These are phyloP conservation scores for Mustelus asterias DNA, from an alignment of 2,113 vertebrate species.

Conservation along the genomic window DNA sequence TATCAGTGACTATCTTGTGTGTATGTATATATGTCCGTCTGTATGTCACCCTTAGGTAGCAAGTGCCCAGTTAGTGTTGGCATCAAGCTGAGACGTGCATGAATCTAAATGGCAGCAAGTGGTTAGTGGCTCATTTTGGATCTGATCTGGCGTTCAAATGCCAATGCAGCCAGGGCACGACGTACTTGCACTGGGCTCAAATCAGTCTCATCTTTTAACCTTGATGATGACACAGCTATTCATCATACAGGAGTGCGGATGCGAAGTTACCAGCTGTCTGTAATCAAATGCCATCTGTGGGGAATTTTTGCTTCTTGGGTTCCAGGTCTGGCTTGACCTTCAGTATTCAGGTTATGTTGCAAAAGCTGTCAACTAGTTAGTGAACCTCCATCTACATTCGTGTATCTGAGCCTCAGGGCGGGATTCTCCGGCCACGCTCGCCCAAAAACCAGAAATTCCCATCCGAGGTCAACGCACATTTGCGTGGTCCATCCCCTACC, in stretches of 20 bases:
- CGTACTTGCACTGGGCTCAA: background rate
- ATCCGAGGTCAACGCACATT: too few species aligned
- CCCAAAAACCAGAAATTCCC: too few species aligned
- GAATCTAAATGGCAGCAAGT: background rate
- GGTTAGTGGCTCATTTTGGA: background rate
- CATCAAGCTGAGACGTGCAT: background rate
- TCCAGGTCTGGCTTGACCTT: background rate
- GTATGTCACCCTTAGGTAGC: background rate
- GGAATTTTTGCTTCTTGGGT: background rate
- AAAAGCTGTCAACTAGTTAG: background rate
- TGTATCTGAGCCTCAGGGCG: background rate
- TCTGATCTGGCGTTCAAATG: background rate
- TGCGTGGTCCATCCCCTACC: too few species aligned
- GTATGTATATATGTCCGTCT: background rate
- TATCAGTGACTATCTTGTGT: background rate
- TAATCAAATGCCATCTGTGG: background rate
- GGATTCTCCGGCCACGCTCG: too few species aligned
- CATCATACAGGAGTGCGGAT: background rate
- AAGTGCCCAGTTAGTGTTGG: background rate
- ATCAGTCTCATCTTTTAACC: background rate
- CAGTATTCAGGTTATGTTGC: background rate
- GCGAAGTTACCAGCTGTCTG: background rate
- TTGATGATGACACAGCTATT: background rate
- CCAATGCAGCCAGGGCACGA: background rate
- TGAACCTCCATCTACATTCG: background rate